These are phyloP conservation scores for Chiloscyllium plagiosum DNA, from an alignment of 2,113 vertebrate species.

Conservation along the genomic window DNA sequence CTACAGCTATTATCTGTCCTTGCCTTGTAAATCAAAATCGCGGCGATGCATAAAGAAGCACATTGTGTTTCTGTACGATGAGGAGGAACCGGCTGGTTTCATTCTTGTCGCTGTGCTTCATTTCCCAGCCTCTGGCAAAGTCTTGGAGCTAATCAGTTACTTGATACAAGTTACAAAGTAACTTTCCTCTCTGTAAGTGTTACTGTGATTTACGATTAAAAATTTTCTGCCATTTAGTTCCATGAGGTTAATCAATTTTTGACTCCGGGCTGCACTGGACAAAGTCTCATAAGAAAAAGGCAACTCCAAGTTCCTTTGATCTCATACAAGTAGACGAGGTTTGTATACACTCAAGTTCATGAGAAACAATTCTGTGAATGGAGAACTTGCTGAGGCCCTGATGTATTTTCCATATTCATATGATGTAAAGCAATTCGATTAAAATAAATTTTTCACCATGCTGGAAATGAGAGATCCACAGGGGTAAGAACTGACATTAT, in stretches of 20 bases:
- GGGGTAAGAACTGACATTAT: background rate
- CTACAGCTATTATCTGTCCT: background rate
- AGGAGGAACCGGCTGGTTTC: background rate
- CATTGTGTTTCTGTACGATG: background rate
- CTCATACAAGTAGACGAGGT: background rate
- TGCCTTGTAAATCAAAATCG: background rate
- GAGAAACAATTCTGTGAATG: background rate
- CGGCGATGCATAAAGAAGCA: constrained; percentile 14
- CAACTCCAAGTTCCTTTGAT: background rate
- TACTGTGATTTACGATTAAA: background rate
- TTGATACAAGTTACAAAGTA: background rate
- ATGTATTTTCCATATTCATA: background rate
- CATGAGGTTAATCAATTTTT: background rate
- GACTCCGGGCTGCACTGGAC: background rate
- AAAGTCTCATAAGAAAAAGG: background rate
- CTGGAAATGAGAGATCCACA: background rate
- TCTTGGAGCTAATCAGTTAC: background rate
- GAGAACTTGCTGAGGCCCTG: background rate
- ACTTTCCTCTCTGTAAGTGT: background rate
- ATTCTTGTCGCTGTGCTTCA: background rate
- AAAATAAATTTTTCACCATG: background rate
- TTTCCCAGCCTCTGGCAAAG: constrained; percentile 11
- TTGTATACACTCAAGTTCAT: background rate
- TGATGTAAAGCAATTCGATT: background rate
- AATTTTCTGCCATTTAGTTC: background rate